A percentile compares a stretch with the other conserved stretches of the same genome.
Evolutionary conservation across 1,140 invertebrate genomes (phyloP).

Genomic region (Caenorhabditis latens): DNA sequence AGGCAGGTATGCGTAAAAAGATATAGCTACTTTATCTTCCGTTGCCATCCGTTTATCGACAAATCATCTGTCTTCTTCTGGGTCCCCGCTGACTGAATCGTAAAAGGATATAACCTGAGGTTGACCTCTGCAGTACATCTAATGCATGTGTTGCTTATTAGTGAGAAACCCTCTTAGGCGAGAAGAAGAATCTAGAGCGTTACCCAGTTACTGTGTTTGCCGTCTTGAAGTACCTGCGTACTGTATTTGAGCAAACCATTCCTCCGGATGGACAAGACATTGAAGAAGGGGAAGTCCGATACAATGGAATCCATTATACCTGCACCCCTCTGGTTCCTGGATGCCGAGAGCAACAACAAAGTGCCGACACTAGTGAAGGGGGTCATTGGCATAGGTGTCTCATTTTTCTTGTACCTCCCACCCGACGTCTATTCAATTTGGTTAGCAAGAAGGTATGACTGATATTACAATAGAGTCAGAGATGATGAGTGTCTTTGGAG

Average conservation of each 20-base stretch:
- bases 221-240: slow-evolving; percentile 24
- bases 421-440: slow-evolving; percentile 42
- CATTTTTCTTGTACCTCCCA: slow-evolving; percentile 29
- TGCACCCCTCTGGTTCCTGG: slow-evolving; percentile 29
- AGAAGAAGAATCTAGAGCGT: slow-evolving; percentile 16
- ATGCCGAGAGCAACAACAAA: slow-evolving; percentile 52
- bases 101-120: slow-evolving; percentile 43
- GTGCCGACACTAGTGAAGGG: slow-evolving; percentile 14
- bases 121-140: slow-evolving; percentile 42
- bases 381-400: slow-evolving; percentile 50
- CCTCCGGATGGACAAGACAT: slow-evolving; percentile 30
- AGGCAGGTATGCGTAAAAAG: slow-evolving; percentile 17
- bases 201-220: background rate
- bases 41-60: slow-evolving; percentile 51
- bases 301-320: slow-evolving; percentile 53
- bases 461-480: slow-evolving; percentile 55
- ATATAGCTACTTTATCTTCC: slow-evolving; percentile 51
- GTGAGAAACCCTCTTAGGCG: background rate
- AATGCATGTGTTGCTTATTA: slow-evolving; percentile 45
- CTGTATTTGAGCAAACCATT: slow-evolving; percentile 49
- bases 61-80: slow-evolving; percentile 26
- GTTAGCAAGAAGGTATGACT: slow-evolving; percentile 43
- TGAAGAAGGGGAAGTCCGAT: slow-evolving; percentile 11
- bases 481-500: slow-evolving; percentile 45
- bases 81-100: slow-evolving; percentile 19